A percentile compares a stretch with the other conserved stretches of the same genome.
phyloP scores from a whole-genome alignment of 2,888 invertebrate species.

The Euspilapteryx auroguttella region DNA sequence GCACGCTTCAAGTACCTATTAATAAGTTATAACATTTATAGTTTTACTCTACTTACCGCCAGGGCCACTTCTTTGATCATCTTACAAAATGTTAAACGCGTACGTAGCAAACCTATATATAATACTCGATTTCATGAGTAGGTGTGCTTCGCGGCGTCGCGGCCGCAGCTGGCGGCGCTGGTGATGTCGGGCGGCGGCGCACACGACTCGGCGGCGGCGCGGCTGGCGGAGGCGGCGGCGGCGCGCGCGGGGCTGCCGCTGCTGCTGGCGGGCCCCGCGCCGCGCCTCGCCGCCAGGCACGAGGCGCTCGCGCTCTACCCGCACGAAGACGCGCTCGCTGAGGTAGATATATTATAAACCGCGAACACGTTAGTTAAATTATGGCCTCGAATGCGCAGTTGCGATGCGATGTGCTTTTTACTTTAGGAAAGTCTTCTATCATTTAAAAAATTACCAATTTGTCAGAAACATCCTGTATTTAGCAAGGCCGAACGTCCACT shows the following conservation, averaged over 20 bases:
- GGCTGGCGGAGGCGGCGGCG: conserved; percentile 5
- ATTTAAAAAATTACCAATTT: too few relatives aligned
- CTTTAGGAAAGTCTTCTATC: too few relatives aligned
- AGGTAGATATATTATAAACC: conserved; percentile 11
- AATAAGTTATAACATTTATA: too few relatives aligned
- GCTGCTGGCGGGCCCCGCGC: conserved; percentile 21
- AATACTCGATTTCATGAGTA: too few relatives aligned
- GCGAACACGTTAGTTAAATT: neutral
- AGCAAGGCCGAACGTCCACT: neutral
- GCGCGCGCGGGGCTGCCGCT: conserved; percentile 24
- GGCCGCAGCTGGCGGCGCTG: conserved; percentile 3
- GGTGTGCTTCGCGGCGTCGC: neutral
- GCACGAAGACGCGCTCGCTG: conserved; percentile 20
- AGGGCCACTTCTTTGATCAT: too few relatives aligned
- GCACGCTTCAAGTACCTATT: too few relatives aligned
- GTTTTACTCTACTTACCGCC: too few relatives aligned
- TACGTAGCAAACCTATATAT: too few relatives aligned
- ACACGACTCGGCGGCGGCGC: conserved; percentile 5
- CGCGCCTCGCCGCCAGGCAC: conserved; percentile 13
- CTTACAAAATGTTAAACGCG: too few relatives aligned
- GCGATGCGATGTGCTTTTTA: neutral
- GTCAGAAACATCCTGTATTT: too few relatives aligned
- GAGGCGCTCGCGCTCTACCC: conserved; percentile 27
- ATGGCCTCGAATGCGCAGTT: conserved; percentile 1
- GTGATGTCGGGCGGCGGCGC: conserved; percentile 1